Evolutionary conservation across 2,888 invertebrate genomes (phyloP).

Genomic region (Oxycera nigricornis): DNA sequence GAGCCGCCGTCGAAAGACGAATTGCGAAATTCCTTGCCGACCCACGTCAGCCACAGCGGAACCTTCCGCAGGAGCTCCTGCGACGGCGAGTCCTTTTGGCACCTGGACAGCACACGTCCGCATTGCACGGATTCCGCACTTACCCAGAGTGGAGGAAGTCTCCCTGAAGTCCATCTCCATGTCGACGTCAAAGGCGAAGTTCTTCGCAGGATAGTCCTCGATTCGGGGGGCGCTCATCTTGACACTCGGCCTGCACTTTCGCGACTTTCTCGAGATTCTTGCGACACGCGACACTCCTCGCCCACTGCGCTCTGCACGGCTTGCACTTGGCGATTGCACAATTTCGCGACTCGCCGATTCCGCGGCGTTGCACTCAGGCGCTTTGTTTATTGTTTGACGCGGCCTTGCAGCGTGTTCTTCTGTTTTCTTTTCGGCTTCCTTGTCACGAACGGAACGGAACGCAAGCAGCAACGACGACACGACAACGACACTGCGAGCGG

Average conservation of each 20-base stretch:
- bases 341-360: not conserved
- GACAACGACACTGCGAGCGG: not conserved
- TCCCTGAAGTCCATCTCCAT: conserved; percentile 57
- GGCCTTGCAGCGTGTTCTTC: not conserved
- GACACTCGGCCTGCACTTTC: not conserved
- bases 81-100: too few relatives aligned
- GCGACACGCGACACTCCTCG: not conserved
- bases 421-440: not conserved
- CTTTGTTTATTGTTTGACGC: conserved; percentile 20
- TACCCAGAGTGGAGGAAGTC: conserved; percentile 44
- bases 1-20: too few relatives aligned
- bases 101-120: not conserved
- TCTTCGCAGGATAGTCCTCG: conserved; percentile 51
- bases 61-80: too few relatives aligned
- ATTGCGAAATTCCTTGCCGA: not conserved
- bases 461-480: not conserved
- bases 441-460: not conserved
- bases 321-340: conserved; percentile 12
- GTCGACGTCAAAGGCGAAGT: conserved; percentile 61
- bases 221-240: conserved; percentile 14
- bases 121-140: conserved; percentile 24
- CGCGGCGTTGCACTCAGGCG: not conserved
- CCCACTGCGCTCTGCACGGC: not conserved
- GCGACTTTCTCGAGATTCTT: not conserved
- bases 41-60: not conserved